These are phyloP conservation scores for Drosophila albomicans DNA, from an alignment of 1,140 invertebrate genomes.

Conservation along the genomic window DNA sequence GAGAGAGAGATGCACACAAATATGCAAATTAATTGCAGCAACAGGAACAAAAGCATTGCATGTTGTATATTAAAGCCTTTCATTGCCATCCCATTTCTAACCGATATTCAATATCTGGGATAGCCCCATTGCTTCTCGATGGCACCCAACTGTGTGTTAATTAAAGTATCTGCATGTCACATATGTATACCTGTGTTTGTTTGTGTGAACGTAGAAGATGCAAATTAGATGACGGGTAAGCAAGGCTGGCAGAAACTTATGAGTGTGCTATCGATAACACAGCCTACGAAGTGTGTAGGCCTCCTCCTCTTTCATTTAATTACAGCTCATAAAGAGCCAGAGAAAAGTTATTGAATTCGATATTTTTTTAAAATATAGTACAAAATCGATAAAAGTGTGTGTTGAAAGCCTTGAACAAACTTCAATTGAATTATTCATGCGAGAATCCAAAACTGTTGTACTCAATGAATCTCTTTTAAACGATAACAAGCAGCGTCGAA, in stretches of 20 bases:
- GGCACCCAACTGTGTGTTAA: conserved; percentile 16
- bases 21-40: conserved; percentile 32
- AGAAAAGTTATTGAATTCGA: too few relatives aligned
- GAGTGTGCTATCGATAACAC: not conserved
- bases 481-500: not conserved
- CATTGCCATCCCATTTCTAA: not conserved
- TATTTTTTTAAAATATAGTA: not conserved
- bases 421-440: too few relatives aligned
- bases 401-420: too few relatives aligned
- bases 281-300: too few relatives aligned
- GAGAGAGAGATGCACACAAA: conserved; percentile 13
- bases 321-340: not conserved
- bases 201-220: not conserved
- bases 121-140: not conserved
- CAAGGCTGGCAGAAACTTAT: not conserved
- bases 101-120: not conserved
- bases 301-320: not conserved
- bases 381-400: not conserved
- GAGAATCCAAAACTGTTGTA: too few relatives aligned
- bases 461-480: not conserved
- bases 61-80: not conserved
- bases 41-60: conserved; percentile 3
- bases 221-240: not conserved
- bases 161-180: conserved; percentile 16
- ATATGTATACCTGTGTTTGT: not conserved